Evolutionary conservation across 1,140 invertebrate genomes (phyloP), one percentile per base, ranked within the genome.

Genomic region (Formica exsecta): DNA sequence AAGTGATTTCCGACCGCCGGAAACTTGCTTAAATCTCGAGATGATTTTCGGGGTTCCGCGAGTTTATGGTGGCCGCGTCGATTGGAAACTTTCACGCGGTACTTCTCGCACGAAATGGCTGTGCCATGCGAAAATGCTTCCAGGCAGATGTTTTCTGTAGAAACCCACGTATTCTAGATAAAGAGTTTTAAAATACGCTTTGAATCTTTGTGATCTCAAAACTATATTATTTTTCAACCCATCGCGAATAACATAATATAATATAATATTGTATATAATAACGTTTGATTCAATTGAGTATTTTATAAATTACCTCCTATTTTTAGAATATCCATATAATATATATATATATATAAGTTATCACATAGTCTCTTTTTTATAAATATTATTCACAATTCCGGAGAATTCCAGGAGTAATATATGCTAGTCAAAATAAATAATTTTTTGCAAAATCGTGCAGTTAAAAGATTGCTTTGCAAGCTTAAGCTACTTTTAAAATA

Each of bases 11-110:
- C 64, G 59, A 71, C 44, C 36, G 44, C 32, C 38, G 64, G 57
- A 71, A 88, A 88, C 77, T 88, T 68, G 87, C 54, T 88, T 75
- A 75, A 88, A 87, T 59, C 36, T 61, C 70, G 70, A 83, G 68
- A 64, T 76, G 70, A 87, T 88, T 88, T 76, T 87, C 70, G 44
- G 54, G 79, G 80, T 83, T 86, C 16, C 25, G 44, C 79, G 79
- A 81, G 79, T 74, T 83, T 83, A 83, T 83, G 68, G 79, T 57
- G 25, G 68, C 29, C 54, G 79, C 57, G 68, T 83, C 79, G 79
- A 83, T 83, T 62, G 68, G 79, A 83, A 83, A 83, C 54, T 83
- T 83, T 83, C 38, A 62, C 36, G 41, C 48, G 19, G 25, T n/a
- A 25, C 36, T 73, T 54, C 19, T 44, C 54, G 41, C 36, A 19